These are phyloP conservation scores for Himalopsyche phryganea DNA, from an alignment of 1,140 invertebrate species.

Conservation along the genomic window DNA sequence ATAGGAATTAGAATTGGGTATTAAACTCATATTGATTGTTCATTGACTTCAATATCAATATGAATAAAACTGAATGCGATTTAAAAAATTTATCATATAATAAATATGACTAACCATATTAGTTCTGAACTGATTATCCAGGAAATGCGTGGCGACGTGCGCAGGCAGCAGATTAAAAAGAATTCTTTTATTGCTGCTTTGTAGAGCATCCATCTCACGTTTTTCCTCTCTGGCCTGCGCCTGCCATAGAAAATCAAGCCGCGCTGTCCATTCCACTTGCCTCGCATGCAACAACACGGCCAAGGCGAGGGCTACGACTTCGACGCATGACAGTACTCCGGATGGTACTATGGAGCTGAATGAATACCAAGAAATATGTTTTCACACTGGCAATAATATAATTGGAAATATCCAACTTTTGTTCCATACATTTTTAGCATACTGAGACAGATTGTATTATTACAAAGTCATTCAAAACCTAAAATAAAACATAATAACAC, in stretches of 20 bases:
- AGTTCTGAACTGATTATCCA: conserved; percentile 82
- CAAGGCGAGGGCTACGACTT: conserved; percentile 76
- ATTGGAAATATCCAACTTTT: too few relatives aligned
- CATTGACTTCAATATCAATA: too few relatives aligned
- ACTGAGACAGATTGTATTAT: too few relatives aligned
- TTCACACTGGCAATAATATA: too few relatives aligned
- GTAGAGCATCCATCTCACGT: conserved; percentile 86
- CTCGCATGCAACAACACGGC: conserved; percentile 78
- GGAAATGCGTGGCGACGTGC: conserved; percentile 90
- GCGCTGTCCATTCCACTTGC: conserved; percentile 80
- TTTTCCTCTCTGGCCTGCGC: conserved; percentile 84
- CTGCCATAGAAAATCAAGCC: conserved; percentile 86
- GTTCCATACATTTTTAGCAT: too few relatives aligned
- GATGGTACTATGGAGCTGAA: conserved; percentile 59
- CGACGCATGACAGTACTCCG: conserved; percentile 63
- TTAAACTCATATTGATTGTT: too few relatives aligned
- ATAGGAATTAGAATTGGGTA: too few relatives aligned
- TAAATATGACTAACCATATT: conserved; percentile 84
- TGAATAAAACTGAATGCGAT: too few relatives aligned
- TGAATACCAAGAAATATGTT: conserved; percentile 18
- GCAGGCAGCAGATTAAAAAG: conserved; percentile 89
- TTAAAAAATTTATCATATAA: too few relatives aligned
- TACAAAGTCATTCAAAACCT: too few relatives aligned
- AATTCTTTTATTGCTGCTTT: conserved; percentile 77
- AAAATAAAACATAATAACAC: too few relatives aligned